Evolutionary conservation across 2,888 invertebrate genomes (phyloP), one percentile per base, ranked within the genome.

Genomic region (Imbricaverruca yamaguchii): DNA sequence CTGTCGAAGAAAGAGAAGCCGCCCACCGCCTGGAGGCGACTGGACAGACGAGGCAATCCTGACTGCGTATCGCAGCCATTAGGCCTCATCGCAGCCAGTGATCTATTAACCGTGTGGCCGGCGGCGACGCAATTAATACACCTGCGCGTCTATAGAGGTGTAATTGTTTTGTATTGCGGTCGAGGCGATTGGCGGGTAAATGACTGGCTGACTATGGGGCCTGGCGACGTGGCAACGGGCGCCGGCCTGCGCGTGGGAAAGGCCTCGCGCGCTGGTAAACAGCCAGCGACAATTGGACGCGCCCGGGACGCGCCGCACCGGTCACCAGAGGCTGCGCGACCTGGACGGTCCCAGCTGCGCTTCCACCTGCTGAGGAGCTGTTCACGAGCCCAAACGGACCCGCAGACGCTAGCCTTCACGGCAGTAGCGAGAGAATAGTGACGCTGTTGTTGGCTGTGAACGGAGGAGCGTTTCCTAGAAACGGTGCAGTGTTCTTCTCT

Each of bases 141-240:
- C 69, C 69, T 69, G 13, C 6, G 23, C 25, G 25, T 25, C 69
- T 69, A 39, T 69, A 15, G 69, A 69, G 69, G 69, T 69, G 69
- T 69, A 69, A 69, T 69, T 69, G 69, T 69, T 69, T 69, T 69
- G 69, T 69, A 69, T 39, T 69, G 69, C 69, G 69, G 69, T 69
- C 39, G 69, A 13, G 3, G 39, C 65, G 69, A 25, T 69, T 39
- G 25, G 15, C 21, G 69, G 39, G 69, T 69, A 39, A 69, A 69
- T 69, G 69, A 69, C 69, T 39, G 39, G 39, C 69, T 69, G 39
- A 39, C 25, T 25, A 39, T 13, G 13, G 69, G 69, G 11, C 6
- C 69, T 39, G 69, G 69, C 25, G 25, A 11, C 39, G 11, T 15
- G 59, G 59, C 59, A 59, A 15, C 59, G 12, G 59, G 12, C 59